Evolutionary conservation across 2,113 vertebrate genomes (phyloP), one percentile per base, ranked within the genome.

Genomic region (Mirza zaza): DNA sequence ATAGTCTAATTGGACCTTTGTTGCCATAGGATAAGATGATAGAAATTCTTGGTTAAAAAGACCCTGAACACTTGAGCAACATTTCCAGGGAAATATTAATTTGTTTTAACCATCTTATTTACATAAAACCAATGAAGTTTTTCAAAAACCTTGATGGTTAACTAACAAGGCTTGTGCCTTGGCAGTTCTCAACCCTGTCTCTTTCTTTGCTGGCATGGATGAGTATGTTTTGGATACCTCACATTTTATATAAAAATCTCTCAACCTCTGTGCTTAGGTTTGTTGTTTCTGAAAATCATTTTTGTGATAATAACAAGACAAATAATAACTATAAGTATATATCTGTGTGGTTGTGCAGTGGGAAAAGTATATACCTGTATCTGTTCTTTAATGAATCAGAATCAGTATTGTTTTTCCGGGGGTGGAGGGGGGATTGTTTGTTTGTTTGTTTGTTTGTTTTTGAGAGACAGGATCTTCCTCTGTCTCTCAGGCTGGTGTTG

Each of bases 41-140:
- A 65, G 39, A 86, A 89, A 42, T 50, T 23, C 87, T 48, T 55
- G 73, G 27, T 36, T 87, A 70, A 95, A 91, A 50, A 93, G 25
- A 65, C 34, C n/a, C 59, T 92, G 52, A 95, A 76, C 14, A 93
- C 34, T 23, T 89, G 25, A 73, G 39, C 45, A 85, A 8, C 5
- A 57, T 95, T 96, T 83, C 29, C 20, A 95, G 59, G 39, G 95
- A 96, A 81, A 76, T 76, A 48, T 52, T 85, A 17, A 48, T 91
- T 76, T 94, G 42, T 50, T 15, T 93, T 94, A 95, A 39, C 70
- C 32, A 80, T 48, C 21, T 96, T 77, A 92, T 59, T 97, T 88
- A 91, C 3, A 67, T 85, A 21, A 85, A 88, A 42, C n/a, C 52
- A 27, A 36, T 65, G 48, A 23, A n/a, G 1, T 81, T 89, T 94